Conservation (phyloP, 2,113 vertebrate species). For the Eulemur rufifrons region DNA sequence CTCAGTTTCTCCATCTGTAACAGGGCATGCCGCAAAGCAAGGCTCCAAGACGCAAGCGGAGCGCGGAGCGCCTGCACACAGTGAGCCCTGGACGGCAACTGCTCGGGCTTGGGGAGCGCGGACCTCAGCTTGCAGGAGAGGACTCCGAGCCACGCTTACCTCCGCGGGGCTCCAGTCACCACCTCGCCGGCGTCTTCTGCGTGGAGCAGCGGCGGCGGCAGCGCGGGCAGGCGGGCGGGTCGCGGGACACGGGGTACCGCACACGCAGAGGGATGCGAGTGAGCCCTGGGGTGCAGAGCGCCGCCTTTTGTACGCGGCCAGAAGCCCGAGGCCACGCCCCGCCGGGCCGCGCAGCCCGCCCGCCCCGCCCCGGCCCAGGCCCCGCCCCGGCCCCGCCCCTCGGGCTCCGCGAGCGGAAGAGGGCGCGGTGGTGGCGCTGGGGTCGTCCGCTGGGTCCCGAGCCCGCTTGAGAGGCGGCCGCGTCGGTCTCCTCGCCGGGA, state of each 20-base stretch:
- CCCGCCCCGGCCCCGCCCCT: neutral
- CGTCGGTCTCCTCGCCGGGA: neutral
- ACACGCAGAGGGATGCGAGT: neutral
- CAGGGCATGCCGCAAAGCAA: neutral
- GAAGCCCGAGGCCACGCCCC: conserved; percentile 11
- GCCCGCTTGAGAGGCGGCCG: neutral
- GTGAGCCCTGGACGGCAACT: neutral
- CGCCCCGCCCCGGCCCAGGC: neutral
- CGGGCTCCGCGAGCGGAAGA: neutral
- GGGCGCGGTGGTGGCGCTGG: rapidly evolving
- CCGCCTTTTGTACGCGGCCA: neutral
- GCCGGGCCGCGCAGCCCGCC: neutral
- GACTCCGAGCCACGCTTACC: conserved; percentile 19
- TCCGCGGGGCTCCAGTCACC: neutral
- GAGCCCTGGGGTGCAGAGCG: rapidly evolving
- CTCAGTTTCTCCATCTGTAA: neutral
- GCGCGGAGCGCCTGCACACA: neutral
- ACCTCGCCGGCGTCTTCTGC: neutral
- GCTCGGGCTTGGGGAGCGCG: neutral
- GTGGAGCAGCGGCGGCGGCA: neutral
- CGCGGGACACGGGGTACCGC: rapidly evolving
- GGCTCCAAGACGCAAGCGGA: neutral
- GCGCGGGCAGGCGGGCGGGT: rapidly evolving
- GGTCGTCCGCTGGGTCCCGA: neutral
- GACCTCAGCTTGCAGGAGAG: neutral